These are phyloP conservation scores for Drosophila paranaensis DNA, from an alignment of 2,888 invertebrate species.

Conservation along the genomic window DNA sequence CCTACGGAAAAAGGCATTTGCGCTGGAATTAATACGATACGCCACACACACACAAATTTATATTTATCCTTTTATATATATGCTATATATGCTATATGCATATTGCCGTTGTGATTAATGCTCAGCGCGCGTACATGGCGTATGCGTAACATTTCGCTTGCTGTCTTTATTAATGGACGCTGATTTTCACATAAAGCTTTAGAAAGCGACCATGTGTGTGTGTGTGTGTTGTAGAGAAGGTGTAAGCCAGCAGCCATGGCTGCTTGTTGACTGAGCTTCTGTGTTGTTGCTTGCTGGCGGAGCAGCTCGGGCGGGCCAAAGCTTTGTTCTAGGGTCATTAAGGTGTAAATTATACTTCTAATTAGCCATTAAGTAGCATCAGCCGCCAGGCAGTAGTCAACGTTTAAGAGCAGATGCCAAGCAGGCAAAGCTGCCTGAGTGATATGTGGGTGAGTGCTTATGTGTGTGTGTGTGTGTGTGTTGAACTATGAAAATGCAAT, in stretches of 20 bases:
- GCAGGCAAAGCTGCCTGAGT: constrained; percentile 19
- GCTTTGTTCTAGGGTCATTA: constrained; percentile 73
- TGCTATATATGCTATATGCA: constrained; percentile 26
- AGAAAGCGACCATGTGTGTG: constrained; percentile 19
- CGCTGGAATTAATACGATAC: constrained; percentile 66
- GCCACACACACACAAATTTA: constrained; percentile 17
- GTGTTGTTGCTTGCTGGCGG: constrained; percentile 1
- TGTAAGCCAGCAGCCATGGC: constrained; percentile 7
- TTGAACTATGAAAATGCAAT: constrained; percentile 58
- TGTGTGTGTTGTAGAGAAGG: constrained; percentile 1
- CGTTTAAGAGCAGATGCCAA: constrained; percentile 41
- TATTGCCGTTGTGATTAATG: constrained; percentile 67
- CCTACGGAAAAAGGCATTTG: constrained; percentile 66
- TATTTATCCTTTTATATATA: constrained; percentile 22
- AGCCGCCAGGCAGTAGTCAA: constrained; percentile 41
- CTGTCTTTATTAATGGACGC: constrained; percentile 73
- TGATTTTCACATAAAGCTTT: constrained; percentile 68
- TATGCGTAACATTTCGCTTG: constrained; percentile 59
- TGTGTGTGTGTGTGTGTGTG: constrained; percentile 16
- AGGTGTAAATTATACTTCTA: constrained; percentile 81
- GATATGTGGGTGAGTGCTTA: constrained; percentile 11
- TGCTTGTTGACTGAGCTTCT: constrained; percentile 10
- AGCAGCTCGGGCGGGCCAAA: constrained; percentile 17
- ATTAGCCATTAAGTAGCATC: constrained; percentile 75
- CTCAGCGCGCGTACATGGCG: constrained; percentile 45